Evolutionary conservation across 2,888 invertebrate genomes (phyloP).

Genomic region (Germaria angustata): DNA sequence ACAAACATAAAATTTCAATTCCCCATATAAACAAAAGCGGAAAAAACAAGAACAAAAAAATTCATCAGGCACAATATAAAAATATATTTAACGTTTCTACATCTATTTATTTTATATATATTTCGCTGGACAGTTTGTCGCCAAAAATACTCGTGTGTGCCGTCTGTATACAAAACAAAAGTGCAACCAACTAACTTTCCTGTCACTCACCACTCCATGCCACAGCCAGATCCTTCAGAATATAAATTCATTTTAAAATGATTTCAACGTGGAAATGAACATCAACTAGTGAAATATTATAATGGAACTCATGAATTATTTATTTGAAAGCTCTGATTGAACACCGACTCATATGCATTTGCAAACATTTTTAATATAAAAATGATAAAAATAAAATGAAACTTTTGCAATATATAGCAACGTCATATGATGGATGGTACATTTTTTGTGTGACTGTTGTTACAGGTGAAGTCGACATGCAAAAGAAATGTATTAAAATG

Average conservation of each 20-base stretch:
- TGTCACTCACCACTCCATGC: background rate
- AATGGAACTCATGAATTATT: constrained; percentile 3
- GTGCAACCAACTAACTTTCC: background rate
- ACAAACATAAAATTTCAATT: constrained; percentile 59
- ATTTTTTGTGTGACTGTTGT: constrained; percentile 29
- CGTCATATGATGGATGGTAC: background rate
- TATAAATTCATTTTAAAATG: background rate
- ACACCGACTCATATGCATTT: background rate
- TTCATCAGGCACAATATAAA: constrained; percentile 5
- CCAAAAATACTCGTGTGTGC: no score
- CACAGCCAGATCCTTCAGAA: background rate
- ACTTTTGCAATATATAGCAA: no score
- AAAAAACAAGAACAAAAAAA: constrained; percentile 39
- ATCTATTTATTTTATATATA: constrained; percentile 26
- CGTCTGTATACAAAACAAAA: constrained; percentile 41
- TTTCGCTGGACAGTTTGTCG: constrained; percentile 39
- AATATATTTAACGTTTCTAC: constrained; percentile 23
- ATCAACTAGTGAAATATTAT: background rate
- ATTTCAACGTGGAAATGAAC: background rate
- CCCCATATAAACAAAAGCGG: constrained; percentile 11
- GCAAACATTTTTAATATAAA: background rate
- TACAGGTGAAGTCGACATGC: constrained; percentile 43
- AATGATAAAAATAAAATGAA: constrained; percentile 11
- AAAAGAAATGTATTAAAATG: constrained; percentile 4
- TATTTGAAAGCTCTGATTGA: constrained; percentile 24